These are phyloP conservation scores for Poecile atricapillus DNA, from an alignment of 2,113 vertebrate species.

Conservation along the genomic window DNA sequence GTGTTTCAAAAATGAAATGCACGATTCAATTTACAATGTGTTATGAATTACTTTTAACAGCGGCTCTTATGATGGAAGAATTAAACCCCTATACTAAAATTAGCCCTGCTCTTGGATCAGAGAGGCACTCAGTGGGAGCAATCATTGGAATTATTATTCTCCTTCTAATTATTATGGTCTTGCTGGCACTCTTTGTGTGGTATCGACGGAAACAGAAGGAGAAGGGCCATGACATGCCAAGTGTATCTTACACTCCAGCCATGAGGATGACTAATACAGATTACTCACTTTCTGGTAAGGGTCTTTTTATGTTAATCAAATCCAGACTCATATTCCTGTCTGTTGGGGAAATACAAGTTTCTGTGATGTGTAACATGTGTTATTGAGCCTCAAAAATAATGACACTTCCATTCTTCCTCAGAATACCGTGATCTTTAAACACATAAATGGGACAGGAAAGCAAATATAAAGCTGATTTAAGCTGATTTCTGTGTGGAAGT, in stretches of 20 bases:
- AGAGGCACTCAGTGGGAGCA: constrained; percentile 95
- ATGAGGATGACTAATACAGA: constrained; percentile 92
- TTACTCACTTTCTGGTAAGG: constrained; percentile 94
- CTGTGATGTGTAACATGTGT: not conserved
- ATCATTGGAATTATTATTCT: constrained; percentile 95
- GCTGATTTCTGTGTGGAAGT: not conserved
- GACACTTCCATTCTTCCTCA: not conserved
- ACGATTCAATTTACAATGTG: constrained; percentile 49
- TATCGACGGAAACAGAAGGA: constrained; percentile 91
- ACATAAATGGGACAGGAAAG: not conserved
- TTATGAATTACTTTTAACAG: constrained; percentile 76
- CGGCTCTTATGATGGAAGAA: constrained; percentile 98
- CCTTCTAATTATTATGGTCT: constrained; percentile 91
- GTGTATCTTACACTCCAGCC: constrained; percentile 93
- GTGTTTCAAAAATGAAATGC: not conserved
- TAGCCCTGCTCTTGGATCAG: constrained; percentile 91
- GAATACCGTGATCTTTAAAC: not conserved
- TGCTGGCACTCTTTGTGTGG: constrained; percentile 95
- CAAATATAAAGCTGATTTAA: not conserved
- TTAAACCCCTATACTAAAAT: constrained; percentile 99
- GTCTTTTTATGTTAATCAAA: constrained; percentile 49
- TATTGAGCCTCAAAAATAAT: not conserved
- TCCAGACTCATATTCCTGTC: not conserved
- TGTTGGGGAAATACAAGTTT: not conserved
- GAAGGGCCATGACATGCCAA: constrained; percentile 94